Conservation (phyloP, 2,113 vertebrate species). For the Canis aureus region DNA sequence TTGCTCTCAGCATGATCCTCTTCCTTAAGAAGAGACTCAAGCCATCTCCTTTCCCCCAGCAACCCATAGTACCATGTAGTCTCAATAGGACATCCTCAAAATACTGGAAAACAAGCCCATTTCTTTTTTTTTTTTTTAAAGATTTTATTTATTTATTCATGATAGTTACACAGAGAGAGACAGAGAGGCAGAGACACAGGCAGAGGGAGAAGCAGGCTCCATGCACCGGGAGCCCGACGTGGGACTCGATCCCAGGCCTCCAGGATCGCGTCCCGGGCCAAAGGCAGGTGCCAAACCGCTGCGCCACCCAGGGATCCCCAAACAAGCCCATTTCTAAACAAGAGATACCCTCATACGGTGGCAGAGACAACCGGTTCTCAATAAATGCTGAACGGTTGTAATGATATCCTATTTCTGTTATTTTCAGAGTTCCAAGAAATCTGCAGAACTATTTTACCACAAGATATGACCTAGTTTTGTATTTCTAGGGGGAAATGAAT, state of each 20-base stretch:
- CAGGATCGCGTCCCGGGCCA: no score
- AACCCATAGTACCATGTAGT: neutral
- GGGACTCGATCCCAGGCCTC: no score
- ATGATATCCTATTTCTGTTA: slow-evolving; percentile 51
- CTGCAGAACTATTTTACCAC: slow-evolving; percentile 48
- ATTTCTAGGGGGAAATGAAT: slow-evolving; percentile 69
- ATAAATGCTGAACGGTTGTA: neutral
- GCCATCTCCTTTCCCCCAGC: neutral
- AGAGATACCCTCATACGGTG: neutral
- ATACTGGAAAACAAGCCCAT: slow-evolving; percentile 7
- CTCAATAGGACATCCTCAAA: neutral
- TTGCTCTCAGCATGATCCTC: neutral
- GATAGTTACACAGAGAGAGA: no score
- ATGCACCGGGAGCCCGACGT: no score
- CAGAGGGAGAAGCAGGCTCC: no score
- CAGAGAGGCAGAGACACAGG: no score
- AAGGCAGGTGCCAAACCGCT: no score
- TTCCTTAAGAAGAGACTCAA: neutral
- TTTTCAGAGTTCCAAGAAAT: slow-evolving; percentile 74
- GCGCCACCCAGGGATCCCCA: neutral
- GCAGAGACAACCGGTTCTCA: neutral
- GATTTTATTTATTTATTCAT: no score
- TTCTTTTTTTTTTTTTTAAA: neutral
- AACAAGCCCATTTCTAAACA: slow-evolving; percentile 35
- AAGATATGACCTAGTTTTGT: slow-evolving; percentile 70